Conservation (phyloP, 2,113 vertebrate genomes). For the Polyodon spathula region DNA sequence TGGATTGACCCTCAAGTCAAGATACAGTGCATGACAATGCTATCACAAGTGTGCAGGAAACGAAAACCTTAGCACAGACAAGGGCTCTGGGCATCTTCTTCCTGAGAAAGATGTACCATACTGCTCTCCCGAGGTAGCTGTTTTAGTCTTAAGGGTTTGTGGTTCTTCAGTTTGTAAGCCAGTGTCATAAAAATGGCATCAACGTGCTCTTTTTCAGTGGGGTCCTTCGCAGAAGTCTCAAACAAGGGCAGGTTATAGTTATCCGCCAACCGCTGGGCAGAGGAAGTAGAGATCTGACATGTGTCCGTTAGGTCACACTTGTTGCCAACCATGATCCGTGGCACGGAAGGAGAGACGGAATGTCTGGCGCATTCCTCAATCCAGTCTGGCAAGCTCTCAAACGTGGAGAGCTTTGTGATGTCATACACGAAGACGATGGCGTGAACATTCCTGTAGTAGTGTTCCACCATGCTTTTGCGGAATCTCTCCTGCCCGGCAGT, state of each 20-base stretch:
- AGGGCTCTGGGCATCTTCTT: constrained; percentile 14
- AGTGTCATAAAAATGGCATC: constrained; percentile 60
- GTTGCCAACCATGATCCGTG: constrained; percentile 58
- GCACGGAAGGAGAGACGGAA: constrained; percentile 48
- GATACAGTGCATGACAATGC: too few species aligned
- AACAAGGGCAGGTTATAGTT: constrained; percentile 55
- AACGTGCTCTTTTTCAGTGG: constrained; percentile 50
- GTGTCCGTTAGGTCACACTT: constrained; percentile 52
- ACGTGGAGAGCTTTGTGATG: constrained; percentile 49
- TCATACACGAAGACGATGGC: constrained; percentile 62
- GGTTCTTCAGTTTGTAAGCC: constrained; percentile 56
- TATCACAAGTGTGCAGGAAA: constrained; percentile 20
- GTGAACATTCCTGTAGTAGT: constrained; percentile 58
- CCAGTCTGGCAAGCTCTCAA: constrained; percentile 56
- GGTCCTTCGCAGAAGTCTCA: constrained; percentile 60
- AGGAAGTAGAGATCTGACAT: constrained; percentile 45
- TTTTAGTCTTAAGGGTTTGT: constrained; percentile 55
- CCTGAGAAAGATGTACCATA: constrained; percentile 17
- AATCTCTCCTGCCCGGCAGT: constrained; percentile 63
- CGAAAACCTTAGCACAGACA: constrained; percentile 29
- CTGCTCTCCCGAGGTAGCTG: constrained; percentile 35
- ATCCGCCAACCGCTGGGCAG: constrained; percentile 50
- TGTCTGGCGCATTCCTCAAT: constrained; percentile 53
- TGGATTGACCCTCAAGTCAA: too few species aligned
- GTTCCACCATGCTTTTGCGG: constrained; percentile 64